phyloP scores from a whole-genome alignment of 2,797 vertebrate genomes.

The Lophius americanus region DNA sequence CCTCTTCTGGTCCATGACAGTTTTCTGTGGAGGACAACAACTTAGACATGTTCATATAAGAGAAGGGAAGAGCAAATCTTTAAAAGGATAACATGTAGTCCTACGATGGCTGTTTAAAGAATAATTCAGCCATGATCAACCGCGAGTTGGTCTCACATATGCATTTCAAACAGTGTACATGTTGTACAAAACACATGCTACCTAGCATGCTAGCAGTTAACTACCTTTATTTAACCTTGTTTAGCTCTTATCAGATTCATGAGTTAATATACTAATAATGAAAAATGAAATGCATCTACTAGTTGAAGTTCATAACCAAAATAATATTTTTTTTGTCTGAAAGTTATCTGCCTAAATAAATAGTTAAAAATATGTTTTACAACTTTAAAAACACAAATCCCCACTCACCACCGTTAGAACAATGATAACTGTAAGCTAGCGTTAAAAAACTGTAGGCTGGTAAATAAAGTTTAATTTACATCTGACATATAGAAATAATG shows the following conservation, averaged over 20 bases:
- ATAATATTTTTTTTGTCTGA: not conserved
- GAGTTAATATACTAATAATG: not conserved
- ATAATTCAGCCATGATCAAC: not conserved
- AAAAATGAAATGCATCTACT: no score
- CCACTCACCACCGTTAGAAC: not conserved
- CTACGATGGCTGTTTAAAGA: no score
- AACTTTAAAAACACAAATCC: not conserved
- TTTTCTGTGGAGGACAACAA: constrained; percentile 73
- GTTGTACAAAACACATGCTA: not conserved
- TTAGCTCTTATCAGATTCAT: constrained; percentile 1
- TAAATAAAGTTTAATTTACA: no score
- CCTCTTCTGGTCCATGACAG: constrained; percentile 80
- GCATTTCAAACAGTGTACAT: not conserved
- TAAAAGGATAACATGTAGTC: not conserved
- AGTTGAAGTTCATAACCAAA: no score
- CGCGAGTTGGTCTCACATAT: not conserved
- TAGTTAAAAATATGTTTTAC: not conserved
- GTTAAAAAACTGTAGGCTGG: not conserved
- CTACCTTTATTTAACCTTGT: constrained; percentile 72
- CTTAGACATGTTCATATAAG: no score
- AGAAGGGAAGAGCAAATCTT: not conserved
- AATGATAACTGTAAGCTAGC: not conserved
- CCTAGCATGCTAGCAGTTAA: constrained; percentile 22
- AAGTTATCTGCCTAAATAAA: not conserved
- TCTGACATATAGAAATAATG: not conserved